A percentile compares a stretch with the other conserved stretches of the same genome.
These are phyloP conservation scores for Cercocebus atys DNA, from an alignment of 2,113 vertebrate genomes.

Conservation along the genomic window DNA sequence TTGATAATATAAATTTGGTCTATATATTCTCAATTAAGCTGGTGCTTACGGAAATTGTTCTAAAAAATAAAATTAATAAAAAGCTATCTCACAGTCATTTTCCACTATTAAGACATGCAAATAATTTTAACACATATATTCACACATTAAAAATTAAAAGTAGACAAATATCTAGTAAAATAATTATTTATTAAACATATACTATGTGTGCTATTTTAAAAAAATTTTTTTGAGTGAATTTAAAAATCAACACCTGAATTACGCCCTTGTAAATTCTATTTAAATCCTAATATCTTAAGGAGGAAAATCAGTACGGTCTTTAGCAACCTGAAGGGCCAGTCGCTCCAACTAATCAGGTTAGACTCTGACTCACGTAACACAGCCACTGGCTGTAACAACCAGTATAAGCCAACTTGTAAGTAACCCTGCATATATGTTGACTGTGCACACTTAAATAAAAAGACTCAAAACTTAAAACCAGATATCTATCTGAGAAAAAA, in stretches of 20 bases:
- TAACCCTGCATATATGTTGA: neutral
- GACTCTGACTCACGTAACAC: neutral
- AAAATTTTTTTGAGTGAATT: accelerated
- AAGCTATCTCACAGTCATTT: neutral
- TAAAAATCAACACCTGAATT: neutral
- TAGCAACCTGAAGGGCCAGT: neutral
- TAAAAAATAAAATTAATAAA: neutral
- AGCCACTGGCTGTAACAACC: accelerated
- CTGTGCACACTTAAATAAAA: neutral
- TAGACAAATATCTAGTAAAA: neutral
- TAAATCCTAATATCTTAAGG: neutral
- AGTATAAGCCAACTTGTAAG: neutral
- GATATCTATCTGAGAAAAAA: neutral
- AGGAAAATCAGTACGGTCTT: neutral
- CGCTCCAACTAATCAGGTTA: neutral
- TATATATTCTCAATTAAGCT: neutral
- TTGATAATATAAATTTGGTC: neutral
- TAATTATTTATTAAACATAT: neutral
- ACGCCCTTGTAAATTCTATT: neutral
- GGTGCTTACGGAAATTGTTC: neutral
- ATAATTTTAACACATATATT: neutral
- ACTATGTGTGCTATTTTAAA: neutral
- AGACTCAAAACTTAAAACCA: neutral
- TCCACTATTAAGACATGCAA: neutral
- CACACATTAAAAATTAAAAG: neutral